Percentiles rank a stretch among this genome's conserved stretches.
Evolutionary conservation across 2,113 vertebrate genomes (phyloP).

Genomic region (Phoenicopterus ruber): DNA sequence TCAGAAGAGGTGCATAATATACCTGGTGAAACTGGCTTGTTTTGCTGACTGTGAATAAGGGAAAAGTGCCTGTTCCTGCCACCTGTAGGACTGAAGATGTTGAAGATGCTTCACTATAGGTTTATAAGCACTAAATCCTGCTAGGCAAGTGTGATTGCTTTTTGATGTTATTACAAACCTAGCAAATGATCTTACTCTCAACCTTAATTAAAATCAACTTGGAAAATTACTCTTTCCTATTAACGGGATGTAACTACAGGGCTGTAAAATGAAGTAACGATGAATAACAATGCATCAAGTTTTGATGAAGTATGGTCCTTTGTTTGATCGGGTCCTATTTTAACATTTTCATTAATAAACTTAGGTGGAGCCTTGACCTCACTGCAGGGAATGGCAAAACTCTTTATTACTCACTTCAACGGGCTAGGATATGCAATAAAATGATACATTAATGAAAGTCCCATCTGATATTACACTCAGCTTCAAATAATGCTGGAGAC

Average conservation of each 20-base stretch:
- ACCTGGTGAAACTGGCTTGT: not conserved
- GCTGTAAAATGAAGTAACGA: not conserved
- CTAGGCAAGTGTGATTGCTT: not conserved
- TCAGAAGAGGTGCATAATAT: not conserved
- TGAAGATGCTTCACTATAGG: not conserved
- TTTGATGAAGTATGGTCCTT: not conserved
- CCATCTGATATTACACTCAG: not conserved
- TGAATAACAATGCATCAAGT: not conserved
- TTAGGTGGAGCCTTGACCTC: not conserved
- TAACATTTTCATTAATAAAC: not conserved
- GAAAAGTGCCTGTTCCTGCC: not conserved
- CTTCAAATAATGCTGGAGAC: not conserved
- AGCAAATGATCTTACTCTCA: not conserved
- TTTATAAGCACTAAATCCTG: not conserved
- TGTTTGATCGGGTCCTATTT: not conserved
- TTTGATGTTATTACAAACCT: slow-evolving; percentile 15
- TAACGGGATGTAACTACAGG: not conserved
- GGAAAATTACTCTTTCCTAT: not conserved
- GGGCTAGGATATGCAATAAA: not conserved
- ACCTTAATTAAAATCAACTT: slow-evolving; percentile 25
- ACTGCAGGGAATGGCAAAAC: not conserved
- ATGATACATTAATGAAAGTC: not conserved
- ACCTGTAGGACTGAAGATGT: not conserved
- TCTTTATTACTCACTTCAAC: not conserved
- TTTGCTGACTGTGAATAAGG: not conserved